A percentile compares a stretch with the other conserved stretches of the same genome.
Conservation (phyloP, 2,888 invertebrate genomes). For the Andrena bucephala region DNA sequence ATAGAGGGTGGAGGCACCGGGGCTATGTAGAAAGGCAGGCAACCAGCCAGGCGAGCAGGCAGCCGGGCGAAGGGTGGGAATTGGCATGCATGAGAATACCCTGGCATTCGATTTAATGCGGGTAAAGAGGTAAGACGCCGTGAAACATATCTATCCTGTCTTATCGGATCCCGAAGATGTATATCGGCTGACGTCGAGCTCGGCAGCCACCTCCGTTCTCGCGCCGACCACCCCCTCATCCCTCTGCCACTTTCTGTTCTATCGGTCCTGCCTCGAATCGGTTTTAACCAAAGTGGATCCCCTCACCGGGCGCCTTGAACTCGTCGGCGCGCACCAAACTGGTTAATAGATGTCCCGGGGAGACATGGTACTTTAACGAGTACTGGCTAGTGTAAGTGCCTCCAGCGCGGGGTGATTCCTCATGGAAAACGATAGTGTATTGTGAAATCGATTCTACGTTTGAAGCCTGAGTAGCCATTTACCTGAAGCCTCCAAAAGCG, state of each 20-base stretch:
- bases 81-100: constrained; percentile 84
- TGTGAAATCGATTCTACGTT: too few species aligned
- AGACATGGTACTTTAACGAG: not conserved
- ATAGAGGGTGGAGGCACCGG: constrained; percentile 43
- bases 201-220: constrained; percentile 53
- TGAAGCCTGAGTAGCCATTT: not conserved
- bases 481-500: not conserved
- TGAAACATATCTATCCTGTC: constrained; percentile 83
- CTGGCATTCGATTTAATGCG: constrained; percentile 84
- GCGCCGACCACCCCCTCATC: constrained; percentile 16
- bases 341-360: not conserved
- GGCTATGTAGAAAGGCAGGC: constrained; percentile 45
- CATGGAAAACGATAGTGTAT: too few species aligned
- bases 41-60: constrained; percentile 20
- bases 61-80: constrained; percentile 69
- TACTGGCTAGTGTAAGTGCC: not conserved
- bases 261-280: constrained; percentile 53
- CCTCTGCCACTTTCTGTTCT: constrained; percentile 32
- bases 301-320: constrained; percentile 40
- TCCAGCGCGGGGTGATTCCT: too few species aligned
- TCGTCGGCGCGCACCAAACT: constrained; percentile 3
- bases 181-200: constrained; percentile 75
- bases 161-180: constrained; percentile 83
- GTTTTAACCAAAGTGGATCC: constrained; percentile 65
- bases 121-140: constrained; percentile 82